A percentile compares a stretch with the other conserved stretches of the same genome.
Conservation (phyloP, 2,113 vertebrate genomes). For the Clarias macrocephalus region DNA sequence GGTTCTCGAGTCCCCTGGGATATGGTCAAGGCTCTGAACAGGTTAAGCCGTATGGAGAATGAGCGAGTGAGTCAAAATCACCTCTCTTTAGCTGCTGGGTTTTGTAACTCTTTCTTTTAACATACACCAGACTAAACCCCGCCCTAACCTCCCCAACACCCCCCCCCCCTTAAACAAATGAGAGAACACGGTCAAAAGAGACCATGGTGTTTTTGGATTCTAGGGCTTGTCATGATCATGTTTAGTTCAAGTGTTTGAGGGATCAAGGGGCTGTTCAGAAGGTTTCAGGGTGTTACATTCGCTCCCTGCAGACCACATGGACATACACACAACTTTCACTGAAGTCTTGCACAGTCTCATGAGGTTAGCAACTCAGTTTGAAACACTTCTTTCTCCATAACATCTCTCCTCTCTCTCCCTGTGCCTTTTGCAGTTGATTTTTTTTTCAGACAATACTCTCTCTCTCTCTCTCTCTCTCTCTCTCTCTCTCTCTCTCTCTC, state of each 20-base stretch:
- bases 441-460: conserved; percentile 40
- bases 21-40: no score
- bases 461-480: conserved; percentile 18
- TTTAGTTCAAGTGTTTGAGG: background rate
- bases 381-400: conserved; percentile 12
- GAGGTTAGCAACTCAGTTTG: conserved; percentile 11
- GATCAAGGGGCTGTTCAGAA: background rate
- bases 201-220: background rate
- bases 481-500: conserved; percentile 23
- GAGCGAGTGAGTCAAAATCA: background rate
- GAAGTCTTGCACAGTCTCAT: conserved; percentile 2
- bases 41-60: no score
- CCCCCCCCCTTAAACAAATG: background rate
- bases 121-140: background rate
- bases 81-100: background rate
- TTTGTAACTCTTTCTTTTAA: background rate
- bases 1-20: no score
- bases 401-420: background rate
- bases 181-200: background rate
- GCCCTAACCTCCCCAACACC: background rate
- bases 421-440: conserved; percentile 33
- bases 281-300: conserved; percentile 4
- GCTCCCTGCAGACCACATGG: conserved; percentile 8
- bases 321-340: conserved; percentile 30
- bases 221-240: conserved; percentile 12